Conservation (phyloP, 2,113 vertebrate genomes). For the Caranx melampygus region DNA sequence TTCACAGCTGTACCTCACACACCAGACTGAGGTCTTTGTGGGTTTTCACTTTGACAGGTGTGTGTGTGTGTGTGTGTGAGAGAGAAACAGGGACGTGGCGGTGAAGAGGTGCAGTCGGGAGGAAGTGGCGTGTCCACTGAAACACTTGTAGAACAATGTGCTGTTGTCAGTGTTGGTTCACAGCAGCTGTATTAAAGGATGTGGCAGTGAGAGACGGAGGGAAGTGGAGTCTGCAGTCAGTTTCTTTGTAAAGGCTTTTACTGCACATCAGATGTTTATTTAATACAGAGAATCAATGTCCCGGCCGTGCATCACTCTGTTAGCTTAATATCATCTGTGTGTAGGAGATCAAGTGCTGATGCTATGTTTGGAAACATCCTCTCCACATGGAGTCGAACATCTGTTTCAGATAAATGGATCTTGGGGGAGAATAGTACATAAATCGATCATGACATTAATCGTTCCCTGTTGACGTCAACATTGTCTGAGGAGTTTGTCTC, state of each 20-base stretch:
- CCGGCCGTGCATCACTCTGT: background rate
- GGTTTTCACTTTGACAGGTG: background rate
- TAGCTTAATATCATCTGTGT: background rate
- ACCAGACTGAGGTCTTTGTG: background rate
- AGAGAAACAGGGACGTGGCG: slow-evolving; percentile 23
- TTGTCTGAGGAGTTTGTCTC: background rate
- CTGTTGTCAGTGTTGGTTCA: background rate
- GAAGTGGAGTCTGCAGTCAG: background rate
- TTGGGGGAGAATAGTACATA: background rate
- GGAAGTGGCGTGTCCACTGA: background rate
- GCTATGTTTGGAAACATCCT: background rate
- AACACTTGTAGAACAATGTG: background rate
- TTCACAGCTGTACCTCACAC: background rate
- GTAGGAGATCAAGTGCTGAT: background rate
- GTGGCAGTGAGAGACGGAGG: background rate
- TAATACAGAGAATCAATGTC: background rate
- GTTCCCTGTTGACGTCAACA: rapidly evolving
- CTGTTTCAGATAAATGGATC: background rate
- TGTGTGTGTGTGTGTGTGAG: background rate
- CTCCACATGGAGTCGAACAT: background rate
- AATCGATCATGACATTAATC: background rate
- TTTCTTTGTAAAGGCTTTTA: background rate
- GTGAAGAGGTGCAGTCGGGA: background rate
- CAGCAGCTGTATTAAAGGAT: background rate
- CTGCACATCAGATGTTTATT: background rate